Percentiles rank a stretch among this genome's conserved stretches.
These are phyloP conservation scores for Netelia virgata DNA, from an alignment of 2,888 invertebrate species.

Conservation along the genomic window DNA sequence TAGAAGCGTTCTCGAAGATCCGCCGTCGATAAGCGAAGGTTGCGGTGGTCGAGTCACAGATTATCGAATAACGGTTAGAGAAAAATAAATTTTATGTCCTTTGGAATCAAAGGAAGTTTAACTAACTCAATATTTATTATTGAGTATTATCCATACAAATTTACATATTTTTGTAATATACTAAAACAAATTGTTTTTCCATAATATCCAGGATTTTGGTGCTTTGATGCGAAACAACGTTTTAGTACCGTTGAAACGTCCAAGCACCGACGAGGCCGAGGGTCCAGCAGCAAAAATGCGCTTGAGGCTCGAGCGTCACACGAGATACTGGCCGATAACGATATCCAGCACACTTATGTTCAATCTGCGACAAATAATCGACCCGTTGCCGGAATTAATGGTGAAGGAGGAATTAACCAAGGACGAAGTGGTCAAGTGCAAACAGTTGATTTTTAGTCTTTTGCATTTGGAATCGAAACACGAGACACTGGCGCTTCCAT, in stretches of 20 bases:
- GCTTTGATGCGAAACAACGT: constrained; percentile 94
- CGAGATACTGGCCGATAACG: constrained; percentile 95
- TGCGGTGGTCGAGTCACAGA: constrained; percentile 97
- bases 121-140: too few relatives aligned
- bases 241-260: constrained; percentile 89
- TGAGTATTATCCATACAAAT: too few relatives aligned
- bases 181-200: constrained; percentile 27
- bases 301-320: constrained; percentile 90
- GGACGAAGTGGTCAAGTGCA: constrained; percentile 95
- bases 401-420: constrained; percentile 93
- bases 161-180: too few relatives aligned
- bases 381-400: constrained; percentile 92
- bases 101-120: background rate
- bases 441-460: constrained; percentile 93
- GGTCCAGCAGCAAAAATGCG: constrained; percentile 89
- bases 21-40: constrained; percentile 97
- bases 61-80: constrained; percentile 89
- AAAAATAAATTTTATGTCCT: background rate
- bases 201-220: constrained; percentile 92
- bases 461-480: constrained; percentile 93
- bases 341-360: constrained; percentile 95
- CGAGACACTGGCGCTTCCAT: constrained; percentile 91
- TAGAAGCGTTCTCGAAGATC: constrained; percentile 95
- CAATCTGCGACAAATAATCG: constrained; percentile 92
- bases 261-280: constrained; percentile 81